Conservation (phyloP, 2,888 invertebrate genomes). For the Amblyjoppa proteus region DNA sequence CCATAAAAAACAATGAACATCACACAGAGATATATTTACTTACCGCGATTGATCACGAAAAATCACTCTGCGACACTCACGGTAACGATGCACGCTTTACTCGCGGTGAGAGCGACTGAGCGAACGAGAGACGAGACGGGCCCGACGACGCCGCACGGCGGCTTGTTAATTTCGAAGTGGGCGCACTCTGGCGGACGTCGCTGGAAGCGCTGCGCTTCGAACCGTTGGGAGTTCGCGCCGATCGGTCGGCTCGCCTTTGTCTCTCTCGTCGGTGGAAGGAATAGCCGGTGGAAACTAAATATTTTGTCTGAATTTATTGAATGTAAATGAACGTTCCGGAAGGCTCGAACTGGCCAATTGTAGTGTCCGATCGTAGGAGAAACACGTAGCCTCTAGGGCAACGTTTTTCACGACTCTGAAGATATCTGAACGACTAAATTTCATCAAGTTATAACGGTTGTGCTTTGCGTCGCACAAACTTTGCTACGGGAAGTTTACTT, state of each 20-base stretch:
- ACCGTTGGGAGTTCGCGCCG: background rate
- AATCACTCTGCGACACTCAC: slow-evolving; percentile 64
- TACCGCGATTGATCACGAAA: slow-evolving; percentile 70
- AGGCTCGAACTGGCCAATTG: slow-evolving; percentile 85
- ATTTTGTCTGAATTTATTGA: slow-evolving; percentile 1
- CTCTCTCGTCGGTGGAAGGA: background rate
- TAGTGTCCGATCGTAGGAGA: slow-evolving; percentile 92
- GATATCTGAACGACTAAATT: too few species aligned
- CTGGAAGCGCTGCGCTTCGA: background rate
- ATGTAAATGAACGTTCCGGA: slow-evolving; percentile 1
- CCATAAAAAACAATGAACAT: background rate
- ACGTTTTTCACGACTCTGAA: slow-evolving; percentile 62
- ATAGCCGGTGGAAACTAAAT: background rate
- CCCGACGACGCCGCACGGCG: slow-evolving; percentile 11
- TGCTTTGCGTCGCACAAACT: too few species aligned
- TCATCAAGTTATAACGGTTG: too few species aligned
- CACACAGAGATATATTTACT: slow-evolving; percentile 56
- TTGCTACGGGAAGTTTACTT: too few species aligned
- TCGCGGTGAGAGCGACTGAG: slow-evolving; percentile 59
- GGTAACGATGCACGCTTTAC: slow-evolving; percentile 55
- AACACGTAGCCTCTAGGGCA: slow-evolving; percentile 89
- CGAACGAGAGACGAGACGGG: slow-evolving; percentile 22
- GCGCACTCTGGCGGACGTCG: slow-evolving; percentile 26
- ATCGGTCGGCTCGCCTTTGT: background rate
- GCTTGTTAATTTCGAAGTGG: background rate